Percentiles rank a stretch among this genome's conserved stretches.
phyloP scores from a whole-genome alignment of 2,797 vertebrate species.

The Schizopygopsis pylzovi region DNA sequence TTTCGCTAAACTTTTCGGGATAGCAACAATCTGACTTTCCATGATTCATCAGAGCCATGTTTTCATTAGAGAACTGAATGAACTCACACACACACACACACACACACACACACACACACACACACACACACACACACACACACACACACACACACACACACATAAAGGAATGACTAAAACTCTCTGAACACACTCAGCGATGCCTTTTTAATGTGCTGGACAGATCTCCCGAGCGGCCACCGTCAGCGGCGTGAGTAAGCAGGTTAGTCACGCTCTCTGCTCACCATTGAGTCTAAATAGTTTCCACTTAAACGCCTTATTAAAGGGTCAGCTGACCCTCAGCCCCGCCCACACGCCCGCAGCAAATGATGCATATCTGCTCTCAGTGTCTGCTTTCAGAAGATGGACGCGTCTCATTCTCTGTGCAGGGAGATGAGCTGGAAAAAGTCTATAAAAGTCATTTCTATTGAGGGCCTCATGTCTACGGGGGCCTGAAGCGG shows the following conservation, averaged over 20 bases:
- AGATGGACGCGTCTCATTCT: conserved; percentile 74
- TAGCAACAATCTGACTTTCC: too few relatives aligned
- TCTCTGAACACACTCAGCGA: conserved; percentile 77
- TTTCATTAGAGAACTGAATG: too few relatives aligned
- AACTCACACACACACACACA: too few relatives aligned
- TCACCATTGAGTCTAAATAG: conserved; percentile 88
- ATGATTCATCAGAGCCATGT: too few relatives aligned
- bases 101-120: too few relatives aligned
- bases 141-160: too few relatives aligned
- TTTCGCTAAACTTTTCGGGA: neutral
- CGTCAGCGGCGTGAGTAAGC: conserved; percentile 89
- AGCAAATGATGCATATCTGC: conserved; percentile 70
- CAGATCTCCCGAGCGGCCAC: conserved; percentile 91
- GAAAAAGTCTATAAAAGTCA: conserved; percentile 99
- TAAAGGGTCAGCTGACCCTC: conserved; percentile 84
- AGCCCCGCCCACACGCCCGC: conserved; percentile 46
- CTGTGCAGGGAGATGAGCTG: conserved; percentile 83
- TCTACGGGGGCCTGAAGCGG: conserved; percentile 89
- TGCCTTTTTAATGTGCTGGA: conserved; percentile 90
- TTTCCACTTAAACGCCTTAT: conserved; percentile 95
- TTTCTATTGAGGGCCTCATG: conserved; percentile 94
- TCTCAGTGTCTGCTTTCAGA: conserved; percentile 78
- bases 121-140: too few relatives aligned
- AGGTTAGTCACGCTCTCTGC: conserved; percentile 92
- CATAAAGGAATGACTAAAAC: neutral